Evolutionary conservation across 2,888 invertebrate species (phyloP).

Genomic region (Campaea margaritaria): DNA sequence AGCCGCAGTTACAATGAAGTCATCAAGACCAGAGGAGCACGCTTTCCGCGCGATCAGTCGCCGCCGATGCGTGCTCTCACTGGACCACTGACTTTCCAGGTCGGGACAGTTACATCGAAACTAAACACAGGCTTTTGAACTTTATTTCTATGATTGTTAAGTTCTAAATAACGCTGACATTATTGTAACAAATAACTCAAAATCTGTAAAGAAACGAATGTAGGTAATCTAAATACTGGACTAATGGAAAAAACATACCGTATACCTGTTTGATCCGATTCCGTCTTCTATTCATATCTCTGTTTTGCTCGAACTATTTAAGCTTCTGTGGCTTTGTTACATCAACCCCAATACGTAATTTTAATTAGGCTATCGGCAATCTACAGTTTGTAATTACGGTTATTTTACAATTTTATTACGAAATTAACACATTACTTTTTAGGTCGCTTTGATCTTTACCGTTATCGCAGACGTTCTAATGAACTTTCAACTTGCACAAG

Average conservation of each 20-base stretch:
- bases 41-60: constrained; percentile 63
- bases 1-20: constrained; percentile 53
- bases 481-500: constrained; percentile 49
- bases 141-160: constrained; percentile 12
- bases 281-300: constrained; percentile 12
- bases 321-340: constrained; percentile 24
- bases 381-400: constrained; percentile 42
- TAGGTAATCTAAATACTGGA: constrained; percentile 29
- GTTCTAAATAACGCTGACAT: constrained; percentile 6
- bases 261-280: constrained; percentile 18
- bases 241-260: constrained; percentile 9
- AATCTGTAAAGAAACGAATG: constrained; percentile 22
- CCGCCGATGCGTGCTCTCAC: constrained; percentile 58
- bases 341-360: constrained; percentile 33
- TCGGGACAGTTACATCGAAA: constrained; percentile 39
- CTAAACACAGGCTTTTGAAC: constrained; percentile 10
- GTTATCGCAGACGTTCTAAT: constrained; percentile 47
- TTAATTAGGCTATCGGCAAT: constrained; percentile 30
- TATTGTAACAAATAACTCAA: constrained; percentile 16
- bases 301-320: constrained; percentile 11
- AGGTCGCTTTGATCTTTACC: constrained; percentile 45
- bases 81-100: constrained; percentile 64
- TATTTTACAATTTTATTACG: constrained; percentile 32
- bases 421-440: constrained; percentile 35
- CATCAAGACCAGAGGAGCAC: constrained; percentile 51